Evolutionary conservation across 2,113 vertebrate genomes (phyloP).

Genomic region (Hippocampus mohnikei): DNA sequence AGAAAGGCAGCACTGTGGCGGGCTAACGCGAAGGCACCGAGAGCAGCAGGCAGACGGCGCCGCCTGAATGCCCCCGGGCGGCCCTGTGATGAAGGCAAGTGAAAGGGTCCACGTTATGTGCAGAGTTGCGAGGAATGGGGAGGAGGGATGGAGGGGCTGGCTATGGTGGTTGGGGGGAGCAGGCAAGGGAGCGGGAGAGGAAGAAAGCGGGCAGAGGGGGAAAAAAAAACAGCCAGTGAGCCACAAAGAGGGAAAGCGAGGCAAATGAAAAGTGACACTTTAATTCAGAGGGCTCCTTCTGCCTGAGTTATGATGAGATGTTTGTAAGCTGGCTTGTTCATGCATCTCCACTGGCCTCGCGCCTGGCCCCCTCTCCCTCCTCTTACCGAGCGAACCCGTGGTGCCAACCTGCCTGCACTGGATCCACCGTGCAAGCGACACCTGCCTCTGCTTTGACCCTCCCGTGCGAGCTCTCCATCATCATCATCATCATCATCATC

Average conservation of each 20-base stretch:
- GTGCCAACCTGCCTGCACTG: conserved; percentile 67
- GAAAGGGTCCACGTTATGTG: conserved; percentile 59
- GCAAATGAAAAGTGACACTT: conserved; percentile 81
- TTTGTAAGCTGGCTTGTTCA: conserved; percentile 76
- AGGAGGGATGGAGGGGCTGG: conserved; percentile 21
- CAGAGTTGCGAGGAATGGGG: conserved; percentile 41
- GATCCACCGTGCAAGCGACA: conserved; percentile 61
- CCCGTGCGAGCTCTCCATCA: conserved; percentile 10
- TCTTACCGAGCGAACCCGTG: conserved; percentile 59
- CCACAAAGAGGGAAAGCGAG: conserved; percentile 71
- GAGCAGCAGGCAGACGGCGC: conserved; percentile 63
- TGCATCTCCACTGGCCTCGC: conserved; percentile 62
- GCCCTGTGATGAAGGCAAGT: conserved; percentile 58
- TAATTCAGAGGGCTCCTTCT: conserved; percentile 75
- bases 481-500: not conserved
- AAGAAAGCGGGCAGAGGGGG: conserved; percentile 8
- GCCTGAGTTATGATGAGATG: conserved; percentile 76
- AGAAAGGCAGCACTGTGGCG: conserved; percentile 44
- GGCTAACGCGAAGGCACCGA: conserved; percentile 45
- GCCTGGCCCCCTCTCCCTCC: conserved; percentile 48
- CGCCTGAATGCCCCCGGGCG: conserved; percentile 63
- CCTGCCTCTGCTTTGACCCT: conserved; percentile 59
- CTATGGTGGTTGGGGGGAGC: conserved; percentile 26
- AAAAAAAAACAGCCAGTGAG: conserved; percentile 46
- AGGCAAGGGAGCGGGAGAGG: conserved; percentile 36